Conservation (phyloP, 2,888 invertebrate species). For the Erannis defoliaria region DNA sequence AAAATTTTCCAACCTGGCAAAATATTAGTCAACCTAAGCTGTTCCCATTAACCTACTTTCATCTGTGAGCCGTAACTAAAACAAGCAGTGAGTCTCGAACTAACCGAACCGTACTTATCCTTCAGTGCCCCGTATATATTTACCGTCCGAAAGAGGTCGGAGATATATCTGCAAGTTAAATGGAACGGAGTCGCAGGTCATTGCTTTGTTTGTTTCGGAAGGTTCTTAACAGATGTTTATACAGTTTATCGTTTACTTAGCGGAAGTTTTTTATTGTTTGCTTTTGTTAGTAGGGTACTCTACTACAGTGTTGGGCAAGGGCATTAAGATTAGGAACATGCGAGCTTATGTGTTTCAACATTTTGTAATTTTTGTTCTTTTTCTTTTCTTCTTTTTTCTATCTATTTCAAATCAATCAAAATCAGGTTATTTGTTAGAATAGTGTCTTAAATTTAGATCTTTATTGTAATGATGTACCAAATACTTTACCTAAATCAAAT, state of each 20-base stretch:
- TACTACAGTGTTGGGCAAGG: background rate
- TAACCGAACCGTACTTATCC: constrained; percentile 33
- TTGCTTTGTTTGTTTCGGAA: constrained; percentile 24
- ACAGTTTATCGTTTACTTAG: constrained; percentile 5
- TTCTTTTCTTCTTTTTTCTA: no score
- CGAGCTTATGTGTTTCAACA: background rate
- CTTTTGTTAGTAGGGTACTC: background rate
- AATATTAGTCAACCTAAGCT: background rate
- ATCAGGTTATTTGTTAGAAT: no score
- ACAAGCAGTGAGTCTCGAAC: constrained; percentile 7
- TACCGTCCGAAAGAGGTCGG: constrained; percentile 34
- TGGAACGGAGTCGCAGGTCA: constrained; percentile 28
- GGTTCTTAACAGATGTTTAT: constrained; percentile 5
- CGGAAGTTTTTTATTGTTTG: constrained; percentile 9
- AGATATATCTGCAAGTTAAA: constrained; percentile 41
- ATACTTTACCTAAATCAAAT: no score
- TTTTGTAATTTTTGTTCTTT: no score
- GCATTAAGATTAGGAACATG: background rate
- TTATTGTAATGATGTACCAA: no score
- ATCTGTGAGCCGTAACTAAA: constrained; percentile 3
- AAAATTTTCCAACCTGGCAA: no score
- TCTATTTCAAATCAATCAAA: no score
- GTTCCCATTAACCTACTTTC: background rate
- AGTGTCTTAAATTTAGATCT: no score
- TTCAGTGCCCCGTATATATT: constrained; percentile 36